Evolutionary conservation across 2,888 invertebrate genomes (phyloP).

Genomic region (Diabrotica balteata): DNA sequence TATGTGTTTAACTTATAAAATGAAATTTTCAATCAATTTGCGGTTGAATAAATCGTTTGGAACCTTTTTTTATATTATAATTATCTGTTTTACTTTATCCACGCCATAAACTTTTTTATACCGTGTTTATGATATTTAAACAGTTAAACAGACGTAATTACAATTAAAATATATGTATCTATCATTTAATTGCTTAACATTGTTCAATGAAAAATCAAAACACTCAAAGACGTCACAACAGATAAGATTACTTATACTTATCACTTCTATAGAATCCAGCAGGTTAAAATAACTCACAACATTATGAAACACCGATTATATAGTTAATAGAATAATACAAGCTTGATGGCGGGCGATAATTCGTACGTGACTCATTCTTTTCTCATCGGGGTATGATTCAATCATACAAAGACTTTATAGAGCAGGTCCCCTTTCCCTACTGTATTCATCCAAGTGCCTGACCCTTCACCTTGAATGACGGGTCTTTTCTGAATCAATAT

Average conservation of each 20-base stretch:
- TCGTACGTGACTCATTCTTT: constrained; percentile 42
- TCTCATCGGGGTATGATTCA: constrained; percentile 43
- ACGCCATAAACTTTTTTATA: not conserved
- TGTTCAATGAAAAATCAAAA: not conserved
- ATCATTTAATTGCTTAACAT: not conserved
- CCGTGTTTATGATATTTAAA: not conserved
- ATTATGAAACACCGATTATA: not conserved
- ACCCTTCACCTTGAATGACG: constrained; percentile 23
- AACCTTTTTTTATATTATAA: no score
- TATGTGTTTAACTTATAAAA: no score
- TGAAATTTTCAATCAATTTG: no score
- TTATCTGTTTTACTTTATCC: not conserved
- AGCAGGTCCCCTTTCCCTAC: constrained; percentile 23
- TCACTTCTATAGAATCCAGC: not conserved
- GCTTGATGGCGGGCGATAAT: constrained; percentile 32
- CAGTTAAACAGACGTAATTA: not conserved
- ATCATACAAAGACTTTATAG: constrained; percentile 40
- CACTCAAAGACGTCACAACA: not conserved
- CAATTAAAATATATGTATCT: not conserved
- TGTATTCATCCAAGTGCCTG: constrained; percentile 10
- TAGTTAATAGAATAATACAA: no score
- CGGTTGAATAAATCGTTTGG: no score
- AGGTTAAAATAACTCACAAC: not conserved
- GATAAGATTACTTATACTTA: not conserved
- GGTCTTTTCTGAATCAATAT: constrained; percentile 16